Conservation (phyloP, 2,888 invertebrate genomes). For the Apodemia duryi region DNA sequence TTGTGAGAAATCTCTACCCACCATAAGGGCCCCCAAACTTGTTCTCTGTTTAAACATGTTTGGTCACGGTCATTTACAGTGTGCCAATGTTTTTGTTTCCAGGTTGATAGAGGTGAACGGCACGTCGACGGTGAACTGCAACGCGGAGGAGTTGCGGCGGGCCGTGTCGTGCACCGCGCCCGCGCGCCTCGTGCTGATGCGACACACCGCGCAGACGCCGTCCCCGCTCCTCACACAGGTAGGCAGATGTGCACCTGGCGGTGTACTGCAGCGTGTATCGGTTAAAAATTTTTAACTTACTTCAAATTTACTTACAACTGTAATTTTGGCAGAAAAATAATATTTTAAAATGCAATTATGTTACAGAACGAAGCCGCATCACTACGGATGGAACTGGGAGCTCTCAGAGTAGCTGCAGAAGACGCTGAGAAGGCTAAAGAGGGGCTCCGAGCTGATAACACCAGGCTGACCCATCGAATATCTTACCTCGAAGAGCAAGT, state of each 20-base stretch:
- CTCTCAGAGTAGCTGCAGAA: constrained; percentile 80
- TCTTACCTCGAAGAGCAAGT: constrained; percentile 95
- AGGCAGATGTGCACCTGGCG: constrained; percentile 38
- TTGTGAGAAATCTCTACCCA: no score
- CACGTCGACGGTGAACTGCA: constrained; percentile 83
- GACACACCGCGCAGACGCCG: constrained; percentile 35
- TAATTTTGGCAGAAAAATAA: no score
- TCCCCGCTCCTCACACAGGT: constrained; percentile 57
- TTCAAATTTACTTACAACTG: no score
- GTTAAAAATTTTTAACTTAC: no score
- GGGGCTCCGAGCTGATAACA: constrained; percentile 86
- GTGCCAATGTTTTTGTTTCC: constrained; percentile 26
- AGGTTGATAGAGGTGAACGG: constrained; percentile 92
- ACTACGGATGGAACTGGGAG: constrained; percentile 78
- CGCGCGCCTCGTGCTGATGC: constrained; percentile 83
- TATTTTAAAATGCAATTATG: neutral
- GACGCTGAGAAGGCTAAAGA: constrained; percentile 82
- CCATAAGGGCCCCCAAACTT: no score
- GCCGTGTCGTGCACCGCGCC: constrained; percentile 81
- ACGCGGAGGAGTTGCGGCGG: constrained; percentile 85
- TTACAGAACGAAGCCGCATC: constrained; percentile 72
- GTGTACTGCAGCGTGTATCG: no score
- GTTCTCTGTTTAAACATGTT: no score
- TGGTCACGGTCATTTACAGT: neutral
- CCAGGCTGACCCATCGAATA: constrained; percentile 91